phyloP scores from a whole-genome alignment of 1,140 invertebrate species.

The Diuraphis noxia region DNA sequence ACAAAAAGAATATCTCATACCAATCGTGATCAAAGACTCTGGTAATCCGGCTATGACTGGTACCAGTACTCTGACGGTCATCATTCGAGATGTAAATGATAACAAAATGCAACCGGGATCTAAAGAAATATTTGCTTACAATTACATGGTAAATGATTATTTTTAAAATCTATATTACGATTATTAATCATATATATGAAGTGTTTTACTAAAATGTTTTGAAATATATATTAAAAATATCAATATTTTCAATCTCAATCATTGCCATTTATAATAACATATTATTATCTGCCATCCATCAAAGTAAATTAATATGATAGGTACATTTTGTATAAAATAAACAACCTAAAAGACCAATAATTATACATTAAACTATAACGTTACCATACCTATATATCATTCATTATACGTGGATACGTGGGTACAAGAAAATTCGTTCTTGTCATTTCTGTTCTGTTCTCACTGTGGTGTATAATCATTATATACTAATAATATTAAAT shows the following conservation, averaged over 20 bases:
- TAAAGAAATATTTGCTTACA: conserved; percentile 96
- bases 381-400: too few relatives aligned
- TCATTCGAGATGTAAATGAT: conserved; percentile 95
- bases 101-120: conserved; percentile 96
- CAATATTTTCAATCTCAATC: too few relatives aligned
- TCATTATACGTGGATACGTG: not conserved
- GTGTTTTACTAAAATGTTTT: not conserved
- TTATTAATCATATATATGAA: not conserved
- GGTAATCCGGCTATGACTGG: conserved; percentile 89
- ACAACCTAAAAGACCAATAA: not conserved
- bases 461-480: not conserved
- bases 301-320: not conserved
- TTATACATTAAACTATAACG: not conserved
- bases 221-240: not conserved
- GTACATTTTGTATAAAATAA: not conserved
- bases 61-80: conserved; percentile 90
- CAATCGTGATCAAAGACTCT: conserved; percentile 90
- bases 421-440: not conserved
- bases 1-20: conserved; percentile 91
- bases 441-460: not conserved
- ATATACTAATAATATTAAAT: not conserved
- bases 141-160: conserved; percentile 72
- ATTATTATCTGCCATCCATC: not conserved
- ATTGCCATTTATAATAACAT: too few relatives aligned
- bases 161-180: not conserved